phyloP scores from a whole-genome alignment of 2,113 vertebrate species.

The Meleagris gallopavo region DNA sequence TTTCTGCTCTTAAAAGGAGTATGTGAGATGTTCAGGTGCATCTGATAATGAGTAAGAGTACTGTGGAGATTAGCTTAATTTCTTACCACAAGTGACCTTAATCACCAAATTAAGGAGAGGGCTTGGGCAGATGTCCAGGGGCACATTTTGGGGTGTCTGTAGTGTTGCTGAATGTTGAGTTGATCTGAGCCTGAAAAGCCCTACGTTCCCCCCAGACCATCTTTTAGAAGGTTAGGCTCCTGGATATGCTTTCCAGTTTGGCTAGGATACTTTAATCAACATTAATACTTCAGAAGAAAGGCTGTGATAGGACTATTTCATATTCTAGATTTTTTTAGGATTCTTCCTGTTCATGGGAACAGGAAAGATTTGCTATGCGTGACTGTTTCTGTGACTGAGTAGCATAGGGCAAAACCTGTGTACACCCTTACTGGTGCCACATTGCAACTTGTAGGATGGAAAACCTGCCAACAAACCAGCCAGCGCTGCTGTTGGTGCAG shows the following conservation, averaged over 20 bases:
- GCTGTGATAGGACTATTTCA: neutral
- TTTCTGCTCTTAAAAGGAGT: neutral
- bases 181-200: neutral
- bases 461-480: neutral
- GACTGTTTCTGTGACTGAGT: neutral
- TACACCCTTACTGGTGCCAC: neutral
- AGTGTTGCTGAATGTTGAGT: neutral
- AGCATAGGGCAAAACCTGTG: neutral
- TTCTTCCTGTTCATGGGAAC: neutral
- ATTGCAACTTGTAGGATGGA: neutral
- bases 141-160: accelerated
- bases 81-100: neutral
- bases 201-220: accelerated
- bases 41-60: neutral
- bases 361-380: neutral
- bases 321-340: neutral
- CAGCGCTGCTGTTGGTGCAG: accelerated
- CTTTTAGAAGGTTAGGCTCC: neutral
- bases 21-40: neutral
- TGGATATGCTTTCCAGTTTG: neutral
- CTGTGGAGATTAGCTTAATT: neutral
- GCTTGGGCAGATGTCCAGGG: neutral
- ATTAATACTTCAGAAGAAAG: neutral
- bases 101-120: neutral
- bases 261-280: neutral